phyloP scores from a whole-genome alignment of 2,113 vertebrate species.

The Protobothrops mucrosquamatus region DNA sequence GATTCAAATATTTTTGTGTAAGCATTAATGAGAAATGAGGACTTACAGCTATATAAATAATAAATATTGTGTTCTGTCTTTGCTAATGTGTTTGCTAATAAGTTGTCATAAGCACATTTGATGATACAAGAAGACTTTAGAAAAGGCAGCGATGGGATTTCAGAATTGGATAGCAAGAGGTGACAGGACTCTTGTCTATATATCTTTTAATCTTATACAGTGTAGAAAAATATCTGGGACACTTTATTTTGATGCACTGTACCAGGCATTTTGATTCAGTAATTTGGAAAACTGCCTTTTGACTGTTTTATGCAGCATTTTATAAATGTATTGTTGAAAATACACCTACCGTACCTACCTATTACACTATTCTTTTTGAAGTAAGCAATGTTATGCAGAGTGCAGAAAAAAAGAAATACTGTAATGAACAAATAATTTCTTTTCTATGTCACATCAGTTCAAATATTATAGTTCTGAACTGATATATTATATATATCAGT shows the following conservation, averaged over 20 bases:
- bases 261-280: background rate
- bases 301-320: background rate
- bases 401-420: background rate
- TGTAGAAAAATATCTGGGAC: background rate
- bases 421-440: background rate
- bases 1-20: background rate
- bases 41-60: background rate
- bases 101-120: background rate
- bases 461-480: background rate
- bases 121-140: background rate
- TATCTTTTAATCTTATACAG: background rate
- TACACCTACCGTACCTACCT: background rate
- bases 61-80: background rate
- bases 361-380: background rate
- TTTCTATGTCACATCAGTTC: background rate
- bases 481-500: no score
- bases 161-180: background rate
- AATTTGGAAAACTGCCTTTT: background rate
- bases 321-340: background rate
- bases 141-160: background rate
- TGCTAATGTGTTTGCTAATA: background rate
- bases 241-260: background rate
- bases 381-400: background rate
- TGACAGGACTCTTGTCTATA: background rate
- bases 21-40: background rate